These are phyloP conservation scores for Perognathus longimembris DNA, from an alignment of 2,113 vertebrate species.

Conservation along the genomic window DNA sequence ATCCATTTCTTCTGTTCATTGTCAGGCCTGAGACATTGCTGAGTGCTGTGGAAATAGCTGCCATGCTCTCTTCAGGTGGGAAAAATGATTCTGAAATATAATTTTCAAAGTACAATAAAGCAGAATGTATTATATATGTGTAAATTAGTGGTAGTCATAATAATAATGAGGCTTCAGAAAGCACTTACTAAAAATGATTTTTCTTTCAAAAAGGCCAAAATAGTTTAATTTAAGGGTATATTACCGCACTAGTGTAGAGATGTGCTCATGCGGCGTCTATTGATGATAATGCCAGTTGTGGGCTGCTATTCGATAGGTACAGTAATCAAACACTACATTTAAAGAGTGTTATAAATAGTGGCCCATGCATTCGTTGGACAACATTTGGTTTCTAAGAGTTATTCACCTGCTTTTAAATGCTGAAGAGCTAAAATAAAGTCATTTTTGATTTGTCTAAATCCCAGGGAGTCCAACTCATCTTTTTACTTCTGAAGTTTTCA, in stretches of 20 bases:
- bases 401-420: conserved; percentile 38
- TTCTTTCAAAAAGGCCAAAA: conserved; percentile 72
- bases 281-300: conserved; percentile 22
- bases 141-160: conserved; percentile 71
- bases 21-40: background rate
- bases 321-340: conserved; percentile 60
- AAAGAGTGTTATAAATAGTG: conserved; percentile 51
- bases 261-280: background rate
- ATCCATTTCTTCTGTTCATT: conserved; percentile 32
- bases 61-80: conserved; percentile 62
- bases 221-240: conserved; percentile 73
- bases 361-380: conserved; percentile 17
- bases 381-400: conserved; percentile 44
- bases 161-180: conserved; percentile 70
- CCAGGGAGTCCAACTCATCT: background rate
- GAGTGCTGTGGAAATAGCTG: background rate
- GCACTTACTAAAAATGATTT: conserved; percentile 68
- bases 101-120: conserved; percentile 64
- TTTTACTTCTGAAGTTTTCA: conserved; percentile 29
- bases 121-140: conserved; percentile 61
- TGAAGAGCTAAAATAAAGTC: conserved; percentile 46
- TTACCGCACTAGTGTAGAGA: conserved; percentile 1
- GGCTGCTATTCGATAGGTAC: background rate
- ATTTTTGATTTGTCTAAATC: conserved; percentile 48
- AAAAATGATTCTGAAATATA: conserved; percentile 63